Evolutionary conservation across 1,140 invertebrate species (phyloP).

Genomic region (Pristionchus pacificus): DNA sequence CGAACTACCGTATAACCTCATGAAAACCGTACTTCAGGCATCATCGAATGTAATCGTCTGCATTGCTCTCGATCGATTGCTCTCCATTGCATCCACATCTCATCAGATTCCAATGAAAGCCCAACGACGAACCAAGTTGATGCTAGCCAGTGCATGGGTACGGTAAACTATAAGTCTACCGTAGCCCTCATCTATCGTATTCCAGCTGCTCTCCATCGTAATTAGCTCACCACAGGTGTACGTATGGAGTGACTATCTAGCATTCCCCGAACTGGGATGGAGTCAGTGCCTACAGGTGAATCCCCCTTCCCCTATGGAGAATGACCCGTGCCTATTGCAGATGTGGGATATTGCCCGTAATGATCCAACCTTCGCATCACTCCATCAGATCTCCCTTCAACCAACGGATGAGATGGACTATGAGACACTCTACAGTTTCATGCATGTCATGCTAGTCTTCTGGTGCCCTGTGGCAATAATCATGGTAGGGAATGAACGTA

Average conservation of each 20-base stretch:
- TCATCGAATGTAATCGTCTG: constrained; percentile 42
- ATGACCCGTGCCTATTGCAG: constrained; percentile 20
- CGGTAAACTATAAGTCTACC: neutral
- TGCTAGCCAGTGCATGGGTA: constrained; percentile 34
- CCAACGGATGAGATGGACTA: constrained; percentile 26
- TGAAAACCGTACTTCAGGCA: constrained; percentile 10
- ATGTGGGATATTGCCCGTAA: constrained; percentile 53
- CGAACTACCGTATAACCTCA: neutral
- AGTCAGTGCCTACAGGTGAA: constrained; percentile 52
- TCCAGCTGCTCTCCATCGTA: constrained; percentile 47
- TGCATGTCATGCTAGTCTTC: constrained; percentile 52
- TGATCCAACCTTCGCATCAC: constrained; percentile 34
- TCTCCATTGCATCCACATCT: constrained; percentile 47
- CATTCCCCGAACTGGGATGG: constrained; percentile 49
- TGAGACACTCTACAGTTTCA: constrained; percentile 47
- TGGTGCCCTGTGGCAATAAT: constrained; percentile 50
- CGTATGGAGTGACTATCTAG: constrained; percentile 46
- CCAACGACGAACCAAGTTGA: constrained; percentile 40
- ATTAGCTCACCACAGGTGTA: constrained; percentile 50
- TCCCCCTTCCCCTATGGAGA: neutral
- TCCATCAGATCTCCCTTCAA: constrained; percentile 32
- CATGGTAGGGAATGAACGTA: constrained; percentile 32
- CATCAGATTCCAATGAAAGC: constrained; percentile 49
- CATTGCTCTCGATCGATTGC: constrained; percentile 47
- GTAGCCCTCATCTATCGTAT: constrained; percentile 5